Percentiles rank a stretch among this genome's conserved stretches.
Conservation (phyloP, 2,797 vertebrate genomes). For the Leucoraja ocellata region DNA sequence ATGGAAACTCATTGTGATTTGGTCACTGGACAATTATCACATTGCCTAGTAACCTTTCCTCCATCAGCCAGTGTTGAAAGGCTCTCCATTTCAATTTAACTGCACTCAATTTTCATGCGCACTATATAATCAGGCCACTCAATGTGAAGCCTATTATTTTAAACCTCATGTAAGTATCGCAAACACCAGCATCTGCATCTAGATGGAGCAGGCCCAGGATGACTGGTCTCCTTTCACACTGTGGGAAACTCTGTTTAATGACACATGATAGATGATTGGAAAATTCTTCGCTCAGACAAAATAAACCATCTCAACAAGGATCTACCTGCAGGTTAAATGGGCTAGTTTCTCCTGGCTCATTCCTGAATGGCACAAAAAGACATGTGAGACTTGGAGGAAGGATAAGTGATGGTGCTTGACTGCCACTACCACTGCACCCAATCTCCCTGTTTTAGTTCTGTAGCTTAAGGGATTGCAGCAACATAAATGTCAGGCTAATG, state of each 20-base stretch:
- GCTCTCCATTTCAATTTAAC: not conserved
- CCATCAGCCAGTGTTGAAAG: not conserved
- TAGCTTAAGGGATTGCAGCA: not conserved
- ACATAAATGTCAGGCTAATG: not conserved
- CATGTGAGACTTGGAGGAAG: not conserved
- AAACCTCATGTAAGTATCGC: not conserved
- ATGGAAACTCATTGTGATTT: not conserved
- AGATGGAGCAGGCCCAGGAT: not conserved
- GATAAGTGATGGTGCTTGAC: not conserved
- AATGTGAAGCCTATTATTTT: not conserved
- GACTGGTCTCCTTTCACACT: not conserved
- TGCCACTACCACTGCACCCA: not conserved
- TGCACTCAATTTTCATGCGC: not conserved
- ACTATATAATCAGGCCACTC: not conserved
- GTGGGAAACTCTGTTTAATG: not conserved
- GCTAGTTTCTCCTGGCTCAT: not conserved
- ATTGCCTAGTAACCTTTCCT: not conserved
- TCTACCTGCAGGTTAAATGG: not conserved
- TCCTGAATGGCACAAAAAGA: not conserved
- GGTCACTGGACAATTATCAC: not conserved
- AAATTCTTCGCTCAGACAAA: not conserved
- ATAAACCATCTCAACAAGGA: not conserved
- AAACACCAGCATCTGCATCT: not conserved
- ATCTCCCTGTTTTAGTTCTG: not conserved
- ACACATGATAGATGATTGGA: not conserved